Evolutionary conservation across 1,140 invertebrate genomes (phyloP).

Genomic region (Pseudomyrmex dendroicus): DNA sequence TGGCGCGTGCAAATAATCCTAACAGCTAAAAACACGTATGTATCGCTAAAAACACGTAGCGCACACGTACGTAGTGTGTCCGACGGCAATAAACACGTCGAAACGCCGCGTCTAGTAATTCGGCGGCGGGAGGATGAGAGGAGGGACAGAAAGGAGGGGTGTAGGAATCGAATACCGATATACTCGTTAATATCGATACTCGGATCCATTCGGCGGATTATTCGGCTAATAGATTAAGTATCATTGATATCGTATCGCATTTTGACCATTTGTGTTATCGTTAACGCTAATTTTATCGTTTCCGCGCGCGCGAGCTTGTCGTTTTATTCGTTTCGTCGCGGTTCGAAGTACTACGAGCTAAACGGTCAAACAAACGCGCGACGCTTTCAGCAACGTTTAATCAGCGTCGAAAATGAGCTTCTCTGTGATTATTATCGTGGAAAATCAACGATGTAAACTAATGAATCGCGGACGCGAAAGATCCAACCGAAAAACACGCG

Average conservation of each 20-base stretch:
- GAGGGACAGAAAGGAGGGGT: too few relatives aligned
- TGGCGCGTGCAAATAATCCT: conserved; percentile 67
- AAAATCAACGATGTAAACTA: conserved; percentile 28
- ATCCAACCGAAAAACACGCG: conserved; percentile 41
- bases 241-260: conserved; percentile 31
- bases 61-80: not conserved
- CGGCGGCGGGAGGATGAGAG: too few relatives aligned
- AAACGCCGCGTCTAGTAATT: conserved; percentile 10
- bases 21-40: conserved; percentile 56
- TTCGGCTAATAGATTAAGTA: conserved; percentile 30
- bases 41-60: conserved; percentile 63
- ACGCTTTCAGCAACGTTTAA: conserved; percentile 15
- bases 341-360: not conserved
- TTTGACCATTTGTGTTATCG: not conserved
- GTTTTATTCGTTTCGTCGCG: conserved; percentile 14
- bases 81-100: conserved; percentile 18
- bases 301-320: conserved; percentile 12
- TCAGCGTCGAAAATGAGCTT: conserved; percentile 22
- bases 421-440: conserved; percentile 13
- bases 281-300: conserved; percentile 33
- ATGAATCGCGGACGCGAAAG: conserved; percentile 29
- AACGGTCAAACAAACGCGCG: not conserved
- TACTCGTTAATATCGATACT: not conserved
- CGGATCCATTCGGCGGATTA: not conserved
- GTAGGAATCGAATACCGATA: not conserved